Percentiles rank a stretch among this genome's conserved stretches.
Evolutionary conservation across 1,140 invertebrate species (phyloP).

Genomic region (Sinonovacula constricta): DNA sequence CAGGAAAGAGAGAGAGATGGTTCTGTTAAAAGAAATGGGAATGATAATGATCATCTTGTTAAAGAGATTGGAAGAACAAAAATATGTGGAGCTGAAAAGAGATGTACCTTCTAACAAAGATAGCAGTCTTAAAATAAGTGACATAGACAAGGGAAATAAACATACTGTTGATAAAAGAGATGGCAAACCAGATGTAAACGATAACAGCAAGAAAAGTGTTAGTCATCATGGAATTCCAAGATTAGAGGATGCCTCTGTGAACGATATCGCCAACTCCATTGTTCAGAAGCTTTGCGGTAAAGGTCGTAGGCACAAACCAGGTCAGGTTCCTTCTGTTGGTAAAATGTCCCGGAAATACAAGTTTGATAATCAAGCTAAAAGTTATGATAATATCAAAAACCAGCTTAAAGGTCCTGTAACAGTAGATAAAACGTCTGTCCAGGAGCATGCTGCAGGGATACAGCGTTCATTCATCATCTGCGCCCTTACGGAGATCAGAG

Average conservation of each 20-base stretch:
- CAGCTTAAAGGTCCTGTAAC: too few species aligned
- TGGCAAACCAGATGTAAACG: constrained; percentile 15
- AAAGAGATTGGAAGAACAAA: not conserved
- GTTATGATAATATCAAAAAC: too few species aligned
- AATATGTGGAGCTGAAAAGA: not conserved
- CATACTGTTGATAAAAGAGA: not conserved
- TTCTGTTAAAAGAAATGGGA: not conserved
- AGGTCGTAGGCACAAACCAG: constrained; percentile 16
- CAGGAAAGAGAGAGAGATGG: not conserved
- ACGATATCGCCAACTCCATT: constrained; percentile 27
- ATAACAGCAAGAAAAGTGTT: too few species aligned
- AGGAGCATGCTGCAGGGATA: too few species aligned
- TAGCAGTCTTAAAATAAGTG: constrained; percentile 1
- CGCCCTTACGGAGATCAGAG: too few species aligned
- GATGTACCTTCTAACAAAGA: not conserved
- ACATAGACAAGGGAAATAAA: not conserved
- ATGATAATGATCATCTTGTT: not conserved
- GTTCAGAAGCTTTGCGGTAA: constrained; percentile 41
- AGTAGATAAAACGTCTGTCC: too few species aligned
- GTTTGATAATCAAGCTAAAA: too few species aligned
- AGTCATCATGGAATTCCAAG: too few species aligned
- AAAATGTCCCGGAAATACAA: constrained; percentile 24
- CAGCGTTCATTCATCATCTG: too few species aligned
- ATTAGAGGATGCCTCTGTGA: too few species aligned
- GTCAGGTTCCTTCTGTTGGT: constrained; percentile 25